A percentile compares a stretch with the other conserved stretches of the same genome.
phyloP scores from a whole-genome alignment of 2,888 invertebrate species.

The Tetragonula carbonaria region DNA sequence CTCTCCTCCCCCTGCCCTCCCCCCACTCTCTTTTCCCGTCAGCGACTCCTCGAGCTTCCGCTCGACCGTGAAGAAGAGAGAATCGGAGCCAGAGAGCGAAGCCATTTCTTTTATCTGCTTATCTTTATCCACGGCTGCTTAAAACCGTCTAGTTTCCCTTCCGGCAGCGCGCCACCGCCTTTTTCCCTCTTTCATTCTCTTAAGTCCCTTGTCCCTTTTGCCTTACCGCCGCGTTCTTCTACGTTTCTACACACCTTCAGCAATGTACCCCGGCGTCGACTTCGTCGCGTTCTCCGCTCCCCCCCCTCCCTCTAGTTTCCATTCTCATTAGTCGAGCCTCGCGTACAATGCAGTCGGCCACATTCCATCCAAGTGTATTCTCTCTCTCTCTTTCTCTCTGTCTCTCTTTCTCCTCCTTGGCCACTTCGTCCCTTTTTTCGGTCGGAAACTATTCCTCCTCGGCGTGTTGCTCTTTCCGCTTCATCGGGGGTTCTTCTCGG shows the following conservation, averaged over 20 bases:
- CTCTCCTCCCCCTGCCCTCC: no score
- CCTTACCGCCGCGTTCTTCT: slow-evolving; percentile 24
- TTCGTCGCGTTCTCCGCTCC: background rate
- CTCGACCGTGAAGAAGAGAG: slow-evolving; percentile 35
- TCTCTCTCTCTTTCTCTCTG: background rate
- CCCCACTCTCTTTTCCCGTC: slow-evolving; percentile 15
- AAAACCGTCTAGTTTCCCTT: slow-evolving; percentile 62
- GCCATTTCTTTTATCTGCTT: slow-evolving; percentile 72
- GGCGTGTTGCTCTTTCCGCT: slow-evolving; percentile 15
- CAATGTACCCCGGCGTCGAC: slow-evolving; percentile 24
- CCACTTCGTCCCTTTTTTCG: slow-evolving; percentile 1
- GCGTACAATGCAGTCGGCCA: slow-evolving; percentile 71
- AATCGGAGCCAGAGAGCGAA: slow-evolving; percentile 49
- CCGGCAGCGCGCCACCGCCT: slow-evolving; percentile 3
- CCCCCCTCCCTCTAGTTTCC: slow-evolving; percentile 62
- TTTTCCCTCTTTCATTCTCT: slow-evolving; percentile 39
- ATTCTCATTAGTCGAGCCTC: slow-evolving; percentile 75
- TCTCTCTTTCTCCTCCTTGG: background rate
- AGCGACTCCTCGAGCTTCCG: slow-evolving; percentile 50
- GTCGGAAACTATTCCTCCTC: slow-evolving; percentile 13
- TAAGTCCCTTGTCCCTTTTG: slow-evolving; percentile 47
- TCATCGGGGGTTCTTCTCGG: slow-evolving; percentile 27
- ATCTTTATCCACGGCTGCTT: slow-evolving; percentile 70
- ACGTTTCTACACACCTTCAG: slow-evolving; percentile 14
- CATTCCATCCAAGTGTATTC: slow-evolving; percentile 49